Conservation (phyloP, 2,113 vertebrate species). For the Melozone crissalis region DNA sequence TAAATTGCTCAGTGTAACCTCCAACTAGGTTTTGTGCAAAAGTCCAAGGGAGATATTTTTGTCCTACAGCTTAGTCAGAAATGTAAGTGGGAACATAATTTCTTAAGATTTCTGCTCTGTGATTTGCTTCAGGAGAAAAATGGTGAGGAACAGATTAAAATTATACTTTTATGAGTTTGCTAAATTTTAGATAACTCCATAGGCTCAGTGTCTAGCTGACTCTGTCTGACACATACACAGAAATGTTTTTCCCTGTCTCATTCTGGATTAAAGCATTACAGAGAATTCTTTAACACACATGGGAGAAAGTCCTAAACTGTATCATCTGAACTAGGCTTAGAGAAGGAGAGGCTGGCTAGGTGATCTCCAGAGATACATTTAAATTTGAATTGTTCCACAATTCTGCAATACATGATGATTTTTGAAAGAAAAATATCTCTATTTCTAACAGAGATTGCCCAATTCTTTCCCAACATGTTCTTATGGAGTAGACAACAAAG, state of each 20-base stretch:
- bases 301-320: neutral
- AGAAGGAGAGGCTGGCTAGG: neutral
- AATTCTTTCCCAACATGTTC: neutral
- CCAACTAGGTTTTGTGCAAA: neutral
- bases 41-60: neutral
- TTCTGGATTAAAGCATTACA: neutral
- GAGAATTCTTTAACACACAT: neutral
- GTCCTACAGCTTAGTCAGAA: neutral
- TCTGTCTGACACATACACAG: neutral
- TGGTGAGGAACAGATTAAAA: neutral
- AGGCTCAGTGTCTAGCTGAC: neutral
- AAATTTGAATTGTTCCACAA: neutral
- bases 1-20: neutral
- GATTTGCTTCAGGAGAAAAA: neutral
- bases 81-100: neutral
- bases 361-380: neutral
- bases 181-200: neutral
- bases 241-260: neutral
- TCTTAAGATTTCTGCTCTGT: neutral
- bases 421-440: neutral
- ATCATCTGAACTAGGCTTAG: neutral
- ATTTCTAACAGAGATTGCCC: neutral
- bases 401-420: neutral
- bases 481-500: neutral
- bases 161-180: neutral